These are phyloP conservation scores for Zosterops borbonicus DNA, from an alignment of 2,113 vertebrate species.

Conservation along the genomic window DNA sequence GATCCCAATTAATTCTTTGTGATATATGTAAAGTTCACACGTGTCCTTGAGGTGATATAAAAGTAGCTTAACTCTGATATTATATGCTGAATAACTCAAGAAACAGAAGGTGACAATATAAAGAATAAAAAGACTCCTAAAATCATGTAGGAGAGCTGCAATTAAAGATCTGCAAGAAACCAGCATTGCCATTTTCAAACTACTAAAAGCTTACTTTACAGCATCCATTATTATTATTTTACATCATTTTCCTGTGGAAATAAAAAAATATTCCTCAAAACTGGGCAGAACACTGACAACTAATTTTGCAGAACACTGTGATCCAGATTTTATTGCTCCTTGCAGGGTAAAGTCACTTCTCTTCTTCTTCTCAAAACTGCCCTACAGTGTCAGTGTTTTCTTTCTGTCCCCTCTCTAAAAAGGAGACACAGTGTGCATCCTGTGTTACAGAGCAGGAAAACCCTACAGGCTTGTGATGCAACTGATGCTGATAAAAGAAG, in stretches of 20 bases:
- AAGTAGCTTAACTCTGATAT: neutral
- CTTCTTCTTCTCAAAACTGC: neutral
- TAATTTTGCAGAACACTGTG: neutral
- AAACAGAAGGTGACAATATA: conserved; percentile 26
- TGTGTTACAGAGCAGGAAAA: neutral
- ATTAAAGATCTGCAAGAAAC: neutral
- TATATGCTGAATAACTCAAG: neutral
- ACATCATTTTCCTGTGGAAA: neutral
- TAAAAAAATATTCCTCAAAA: neutral
- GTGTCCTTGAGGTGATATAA: neutral
- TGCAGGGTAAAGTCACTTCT: neutral
- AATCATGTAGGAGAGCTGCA: neutral
- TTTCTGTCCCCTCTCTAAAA: neutral
- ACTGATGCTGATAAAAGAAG: neutral
- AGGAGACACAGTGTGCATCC: neutral
- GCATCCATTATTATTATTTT: neutral
- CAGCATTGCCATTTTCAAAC: neutral
- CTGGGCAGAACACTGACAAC: neutral
- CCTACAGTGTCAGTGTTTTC: neutral
- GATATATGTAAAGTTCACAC: neutral
- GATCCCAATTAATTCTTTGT: neutral
- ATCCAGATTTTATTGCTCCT: neutral
- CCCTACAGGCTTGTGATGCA: neutral
- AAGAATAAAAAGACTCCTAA: conserved; percentile 4
- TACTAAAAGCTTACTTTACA: neutral